phyloP scores from a whole-genome alignment of 2,888 invertebrate species.

The Drosophila peninsularis region DNA sequence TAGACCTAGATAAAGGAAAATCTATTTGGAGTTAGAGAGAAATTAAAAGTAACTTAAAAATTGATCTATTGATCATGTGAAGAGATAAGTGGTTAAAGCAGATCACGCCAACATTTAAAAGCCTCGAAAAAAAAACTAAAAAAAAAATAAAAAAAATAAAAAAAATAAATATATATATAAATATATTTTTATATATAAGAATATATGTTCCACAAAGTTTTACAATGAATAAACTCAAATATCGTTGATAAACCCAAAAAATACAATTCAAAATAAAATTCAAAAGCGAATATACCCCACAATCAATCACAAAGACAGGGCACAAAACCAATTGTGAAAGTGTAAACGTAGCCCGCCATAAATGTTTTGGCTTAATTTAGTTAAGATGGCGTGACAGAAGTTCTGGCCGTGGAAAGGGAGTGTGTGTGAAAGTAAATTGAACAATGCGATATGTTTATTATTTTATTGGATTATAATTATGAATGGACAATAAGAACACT shows the following conservation, averaged over 20 bases:
- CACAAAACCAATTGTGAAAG: slow-evolving; percentile 37
- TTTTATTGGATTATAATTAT: slow-evolving; percentile 80
- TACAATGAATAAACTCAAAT: background rate
- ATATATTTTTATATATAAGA: no score
- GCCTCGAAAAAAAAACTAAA: no score
- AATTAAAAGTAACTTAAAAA: no score
- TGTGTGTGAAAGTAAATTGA: slow-evolving; percentile 74
- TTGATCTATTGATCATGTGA: no score
- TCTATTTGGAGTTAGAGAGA: no score
- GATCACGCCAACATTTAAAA: no score
- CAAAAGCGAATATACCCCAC: slow-evolving; percentile 4
- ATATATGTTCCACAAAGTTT: no score
- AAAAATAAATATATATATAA: no score
- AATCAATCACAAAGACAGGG: background rate
- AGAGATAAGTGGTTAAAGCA: no score
- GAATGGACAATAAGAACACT: slow-evolving; percentile 48
- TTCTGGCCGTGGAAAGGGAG: slow-evolving; percentile 58
- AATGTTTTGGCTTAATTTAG: slow-evolving; percentile 77
- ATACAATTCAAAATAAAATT: background rate
- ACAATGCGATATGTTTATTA: slow-evolving; percentile 77
- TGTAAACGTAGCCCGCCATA: slow-evolving; percentile 39
- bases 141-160: no score
- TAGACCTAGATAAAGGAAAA: no score
- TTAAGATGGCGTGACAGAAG: slow-evolving; percentile 75
- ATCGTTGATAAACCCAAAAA: background rate